Evolutionary conservation across 2,888 invertebrate genomes (phyloP).

Genomic region (Biston betularia): DNA sequence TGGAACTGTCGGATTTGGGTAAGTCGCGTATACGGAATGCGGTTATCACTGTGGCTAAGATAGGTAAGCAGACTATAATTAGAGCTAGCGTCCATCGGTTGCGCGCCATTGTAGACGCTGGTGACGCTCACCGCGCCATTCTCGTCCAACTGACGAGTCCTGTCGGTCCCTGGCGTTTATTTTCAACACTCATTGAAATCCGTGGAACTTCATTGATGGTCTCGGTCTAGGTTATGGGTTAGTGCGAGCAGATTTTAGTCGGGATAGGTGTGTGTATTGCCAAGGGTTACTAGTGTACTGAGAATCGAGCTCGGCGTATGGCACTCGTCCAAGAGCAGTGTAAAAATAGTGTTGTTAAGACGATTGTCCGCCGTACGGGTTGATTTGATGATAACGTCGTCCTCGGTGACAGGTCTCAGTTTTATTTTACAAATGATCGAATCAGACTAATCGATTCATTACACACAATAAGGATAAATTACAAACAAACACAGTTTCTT

Average conservation of each 20-base stretch:
- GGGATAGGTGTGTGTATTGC: constrained; percentile 75
- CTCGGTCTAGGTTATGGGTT: constrained; percentile 63
- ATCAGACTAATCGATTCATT: constrained; percentile 7
- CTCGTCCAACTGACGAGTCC: constrained; percentile 70
- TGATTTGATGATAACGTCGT: constrained; percentile 72
- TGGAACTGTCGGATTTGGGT: constrained; percentile 63
- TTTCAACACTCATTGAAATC: constrained; percentile 68
- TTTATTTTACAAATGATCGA: constrained; percentile 27
- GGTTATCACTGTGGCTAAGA: constrained; percentile 83
- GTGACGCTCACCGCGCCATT: constrained; percentile 80
- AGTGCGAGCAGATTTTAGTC: constrained; percentile 62
- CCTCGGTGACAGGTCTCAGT: constrained; percentile 57
- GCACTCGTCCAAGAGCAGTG: constrained; percentile 76
- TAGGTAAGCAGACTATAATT: constrained; percentile 78
- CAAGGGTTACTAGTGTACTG: constrained; percentile 88
- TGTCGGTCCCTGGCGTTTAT: constrained; percentile 67
- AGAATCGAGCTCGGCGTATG: constrained; percentile 84
- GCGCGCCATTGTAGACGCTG: constrained; percentile 80
- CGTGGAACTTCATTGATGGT: constrained; percentile 71
- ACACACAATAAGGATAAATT: background rate
- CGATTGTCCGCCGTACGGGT: constrained; percentile 75
- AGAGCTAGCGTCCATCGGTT: constrained; percentile 78
- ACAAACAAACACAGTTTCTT: background rate
- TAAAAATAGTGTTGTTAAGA: constrained; percentile 82
- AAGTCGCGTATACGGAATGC: constrained; percentile 84